Percentiles rank a stretch among this genome's conserved stretches.
Conservation (phyloP, 2,113 vertebrate species). For the Tyto alba region DNA sequence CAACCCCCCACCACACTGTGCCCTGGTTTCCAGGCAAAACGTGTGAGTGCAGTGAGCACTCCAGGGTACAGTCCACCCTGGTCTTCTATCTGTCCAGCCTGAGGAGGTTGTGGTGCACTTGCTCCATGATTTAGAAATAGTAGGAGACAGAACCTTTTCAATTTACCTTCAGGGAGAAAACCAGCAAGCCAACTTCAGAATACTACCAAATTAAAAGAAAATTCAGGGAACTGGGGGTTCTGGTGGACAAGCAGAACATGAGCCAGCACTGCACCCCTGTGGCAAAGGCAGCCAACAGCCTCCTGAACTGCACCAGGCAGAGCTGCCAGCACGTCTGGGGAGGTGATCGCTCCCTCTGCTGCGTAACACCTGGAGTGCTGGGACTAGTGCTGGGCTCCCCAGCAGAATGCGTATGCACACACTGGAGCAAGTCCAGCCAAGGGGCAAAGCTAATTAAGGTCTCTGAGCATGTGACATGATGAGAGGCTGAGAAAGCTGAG, state of each 20-base stretch:
- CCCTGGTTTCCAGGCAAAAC: background rate
- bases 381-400: background rate
- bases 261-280: background rate
- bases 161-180: background rate
- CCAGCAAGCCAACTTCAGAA: background rate
- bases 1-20: background rate
- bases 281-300: background rate
- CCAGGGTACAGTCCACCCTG: background rate
- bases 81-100: background rate
- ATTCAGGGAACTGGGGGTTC: background rate
- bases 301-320: background rate
- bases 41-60: background rate
- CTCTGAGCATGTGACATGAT: background rate
- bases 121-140: background rate
- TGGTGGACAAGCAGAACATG: background rate
- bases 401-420: background rate
- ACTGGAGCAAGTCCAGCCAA: background rate
- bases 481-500: background rate
- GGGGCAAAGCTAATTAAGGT: background rate
- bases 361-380: background rate
- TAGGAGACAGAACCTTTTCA: background rate
- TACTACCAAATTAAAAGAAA: background rate
- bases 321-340: background rate
- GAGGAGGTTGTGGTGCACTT: background rate
- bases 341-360: background rate